Conservation (phyloP, 2,888 invertebrate genomes). For the Hypomecis punctinalis region DNA sequence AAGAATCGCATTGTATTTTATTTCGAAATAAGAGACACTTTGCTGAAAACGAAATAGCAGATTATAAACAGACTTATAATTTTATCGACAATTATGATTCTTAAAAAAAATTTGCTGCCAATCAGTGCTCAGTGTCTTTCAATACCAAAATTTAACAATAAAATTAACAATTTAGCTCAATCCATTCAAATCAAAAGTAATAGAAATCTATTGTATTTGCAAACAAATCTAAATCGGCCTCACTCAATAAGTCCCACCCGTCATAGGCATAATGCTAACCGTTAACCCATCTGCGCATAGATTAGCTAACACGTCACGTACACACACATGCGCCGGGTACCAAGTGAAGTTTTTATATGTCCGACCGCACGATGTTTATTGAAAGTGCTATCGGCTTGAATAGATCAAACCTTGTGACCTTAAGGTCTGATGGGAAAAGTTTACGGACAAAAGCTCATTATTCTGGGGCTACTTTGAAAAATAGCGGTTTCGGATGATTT, state of each 20-base stretch:
- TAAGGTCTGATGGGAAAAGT: constrained; percentile 46
- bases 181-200: not conserved
- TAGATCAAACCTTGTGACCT: constrained; percentile 64
- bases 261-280: constrained; percentile 60
- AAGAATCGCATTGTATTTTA: no score
- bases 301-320: constrained; percentile 72
- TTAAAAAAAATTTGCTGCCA: no score
- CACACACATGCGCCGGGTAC: constrained; percentile 66
- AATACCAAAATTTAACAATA: no score
- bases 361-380: constrained; percentile 75
- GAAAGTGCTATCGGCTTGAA: constrained; percentile 73
- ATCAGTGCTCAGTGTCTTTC: no score
- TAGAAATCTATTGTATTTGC: constrained; percentile 9
- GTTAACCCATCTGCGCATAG: constrained; percentile 59
- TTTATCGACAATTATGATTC: no score
- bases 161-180: no score
- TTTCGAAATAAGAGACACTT: no score
- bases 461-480: constrained; percentile 43
- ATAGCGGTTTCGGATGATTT: constrained; percentile 41
- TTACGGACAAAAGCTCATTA: constrained; percentile 46
- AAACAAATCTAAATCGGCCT: constrained; percentile 48
- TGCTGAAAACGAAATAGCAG: no score
- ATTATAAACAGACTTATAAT: no score
- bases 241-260: constrained; percentile 42
- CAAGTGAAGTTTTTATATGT: constrained; percentile 75